Evolutionary conservation across 2,113 vertebrate species (phyloP), one percentile per base, ranked within the genome.

Genomic region (Anthoscopus minutus): DNA sequence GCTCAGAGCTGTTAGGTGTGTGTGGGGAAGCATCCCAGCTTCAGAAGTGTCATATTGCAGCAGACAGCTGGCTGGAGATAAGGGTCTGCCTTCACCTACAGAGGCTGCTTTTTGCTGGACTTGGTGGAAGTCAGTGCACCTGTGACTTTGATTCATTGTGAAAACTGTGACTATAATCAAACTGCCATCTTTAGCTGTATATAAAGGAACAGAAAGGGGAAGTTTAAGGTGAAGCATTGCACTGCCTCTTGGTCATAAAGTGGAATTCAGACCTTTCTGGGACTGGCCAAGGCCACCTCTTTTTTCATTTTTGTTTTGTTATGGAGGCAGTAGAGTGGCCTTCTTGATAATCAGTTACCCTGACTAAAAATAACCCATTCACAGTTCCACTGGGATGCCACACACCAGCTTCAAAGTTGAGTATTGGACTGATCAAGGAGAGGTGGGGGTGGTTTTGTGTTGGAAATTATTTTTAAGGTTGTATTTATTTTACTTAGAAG

Each of bases 1-100:
- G 19, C 50, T 88, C 48, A 60, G 61, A 61, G 28, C 13, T 40
- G 9, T 40, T 53, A 38, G 0, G 0, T 2, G 16, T 3, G 37
- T 18, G 11, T 5, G 8, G 21, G 8, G 22, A 24, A 84, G 60
- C 25, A 44, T 37, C 13, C 28, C 16, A 18, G 9, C 30, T 62
- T 77, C 38, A 50, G 15, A 21, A n/a, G 30, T 51, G 38, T 44
- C 5, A 1, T 31, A 23, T 48, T 77, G 30, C 18, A 60, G 56
- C 53, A 37, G 61, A 38, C 12, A 33, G 23, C 22, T 69, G 62
- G 15, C 47, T 76, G n/a, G 35, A 42, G 42, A 31, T 33, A 24
- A 31, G 57, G 28, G 47, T 40, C 51, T 76, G 65, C 17, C 20
- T 80, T 74, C 30, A 40, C 16, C 3, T 3, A 54, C 6, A 47